These are phyloP conservation scores for Cyclargus thomasi DNA, from an alignment of 1,140 invertebrate genomes.

Conservation along the genomic window DNA sequence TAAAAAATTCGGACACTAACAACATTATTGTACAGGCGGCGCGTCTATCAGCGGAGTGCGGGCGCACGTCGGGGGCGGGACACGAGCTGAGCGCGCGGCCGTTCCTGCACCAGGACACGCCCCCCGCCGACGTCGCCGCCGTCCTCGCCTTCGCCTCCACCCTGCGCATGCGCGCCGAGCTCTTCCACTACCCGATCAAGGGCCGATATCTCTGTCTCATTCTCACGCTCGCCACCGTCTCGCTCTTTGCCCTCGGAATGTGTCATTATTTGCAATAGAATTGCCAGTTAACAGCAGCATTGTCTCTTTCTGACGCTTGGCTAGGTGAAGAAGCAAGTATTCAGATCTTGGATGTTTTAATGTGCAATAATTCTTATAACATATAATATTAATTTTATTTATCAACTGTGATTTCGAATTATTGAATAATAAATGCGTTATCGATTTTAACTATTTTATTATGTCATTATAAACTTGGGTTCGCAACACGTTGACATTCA, in stretches of 20 bases:
- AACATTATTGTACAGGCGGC: slow-evolving; percentile 84
- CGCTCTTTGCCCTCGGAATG: slow-evolving; percentile 81
- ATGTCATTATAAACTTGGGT: background rate
- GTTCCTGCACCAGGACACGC: slow-evolving; percentile 85
- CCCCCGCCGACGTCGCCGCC: slow-evolving; percentile 83
- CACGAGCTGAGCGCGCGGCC: slow-evolving; percentile 86
- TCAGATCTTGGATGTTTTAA: background rate
- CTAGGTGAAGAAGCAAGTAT: too few species aligned
- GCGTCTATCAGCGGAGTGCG: slow-evolving; percentile 84
- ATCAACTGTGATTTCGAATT: background rate
- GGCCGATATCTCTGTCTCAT: slow-evolving; percentile 80
- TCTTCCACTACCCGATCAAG: slow-evolving; percentile 83
- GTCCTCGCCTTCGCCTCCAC: slow-evolving; percentile 86
- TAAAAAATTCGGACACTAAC: too few species aligned
- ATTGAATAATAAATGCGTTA: background rate
- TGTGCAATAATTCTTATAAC: background rate
- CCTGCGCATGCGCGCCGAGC: slow-evolving; percentile 82
- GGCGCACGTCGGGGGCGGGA: slow-evolving; percentile 80
- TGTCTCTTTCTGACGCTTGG: background rate
- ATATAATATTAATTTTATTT: background rate
- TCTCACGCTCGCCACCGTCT: slow-evolving; percentile 76
- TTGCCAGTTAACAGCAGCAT: background rate
- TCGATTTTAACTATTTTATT: background rate
- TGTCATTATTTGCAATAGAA: slow-evolving; percentile 72
- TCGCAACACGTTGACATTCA: background rate